These are phyloP conservation scores for Promerops cafer DNA, from an alignment of 2,113 vertebrate genomes.

Conservation along the genomic window DNA sequence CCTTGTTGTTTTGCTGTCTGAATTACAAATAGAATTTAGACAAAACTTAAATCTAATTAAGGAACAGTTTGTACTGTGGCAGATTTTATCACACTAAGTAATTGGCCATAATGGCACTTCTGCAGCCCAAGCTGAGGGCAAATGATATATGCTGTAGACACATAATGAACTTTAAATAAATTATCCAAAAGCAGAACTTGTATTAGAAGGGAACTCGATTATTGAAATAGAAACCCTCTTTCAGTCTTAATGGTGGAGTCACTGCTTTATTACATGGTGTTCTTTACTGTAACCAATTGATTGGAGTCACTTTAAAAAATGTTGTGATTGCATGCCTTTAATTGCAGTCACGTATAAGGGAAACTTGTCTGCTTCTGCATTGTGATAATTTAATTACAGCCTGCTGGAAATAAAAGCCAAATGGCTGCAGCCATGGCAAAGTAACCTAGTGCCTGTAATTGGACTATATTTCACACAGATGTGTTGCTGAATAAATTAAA, in stretches of 20 bases:
- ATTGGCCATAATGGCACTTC: constrained; percentile 49
- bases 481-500: constrained; percentile 46
- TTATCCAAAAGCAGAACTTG: background rate
- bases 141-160: constrained; percentile 22
- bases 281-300: constrained; percentile 49
- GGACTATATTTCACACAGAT: constrained; percentile 48
- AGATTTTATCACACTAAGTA: constrained; percentile 59
- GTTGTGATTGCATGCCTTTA: constrained; percentile 45
- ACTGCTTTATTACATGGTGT: background rate
- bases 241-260: background rate
- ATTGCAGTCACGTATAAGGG: constrained; percentile 42
- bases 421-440: constrained; percentile 33
- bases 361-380: constrained; percentile 29
- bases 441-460: constrained; percentile 52
- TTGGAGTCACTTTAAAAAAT: constrained; percentile 47
- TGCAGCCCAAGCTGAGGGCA: constrained; percentile 18
- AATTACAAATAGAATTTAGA: constrained; percentile 37
- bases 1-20: constrained; percentile 4
- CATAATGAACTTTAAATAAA: constrained; percentile 59
- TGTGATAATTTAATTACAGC: constrained; percentile 54
- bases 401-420: constrained; percentile 54
- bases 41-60: constrained; percentile 52
- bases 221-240: constrained; percentile 33
- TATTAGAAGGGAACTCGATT: constrained; percentile 16
- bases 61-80: constrained; percentile 26